phyloP scores from a whole-genome alignment of 2,113 vertebrate genomes.

The Chrysochloris asiatica region DNA sequence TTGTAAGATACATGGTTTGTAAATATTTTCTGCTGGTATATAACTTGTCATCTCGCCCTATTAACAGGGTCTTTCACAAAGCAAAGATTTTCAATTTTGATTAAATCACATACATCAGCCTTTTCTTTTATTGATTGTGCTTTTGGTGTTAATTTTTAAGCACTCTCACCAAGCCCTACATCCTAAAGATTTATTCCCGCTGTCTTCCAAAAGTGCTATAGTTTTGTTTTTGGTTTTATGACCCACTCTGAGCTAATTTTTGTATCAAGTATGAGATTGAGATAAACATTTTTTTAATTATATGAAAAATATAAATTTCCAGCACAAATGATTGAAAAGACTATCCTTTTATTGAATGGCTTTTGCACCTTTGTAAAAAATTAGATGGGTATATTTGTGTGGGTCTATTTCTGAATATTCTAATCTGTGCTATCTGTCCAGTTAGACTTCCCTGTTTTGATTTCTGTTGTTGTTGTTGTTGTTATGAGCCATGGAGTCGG shows the following conservation, averaged over 20 bases:
- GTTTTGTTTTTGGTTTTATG: background rate
- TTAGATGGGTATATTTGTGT: too few relatives aligned
- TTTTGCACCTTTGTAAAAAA: too few relatives aligned
- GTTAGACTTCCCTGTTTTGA: too few relatives aligned
- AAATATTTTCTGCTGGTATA: background rate
- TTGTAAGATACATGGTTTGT: background rate
- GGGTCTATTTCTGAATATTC: too few relatives aligned
- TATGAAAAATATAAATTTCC: too few relatives aligned
- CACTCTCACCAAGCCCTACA: background rate
- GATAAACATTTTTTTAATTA: background rate
- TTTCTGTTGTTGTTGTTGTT: too few relatives aligned
- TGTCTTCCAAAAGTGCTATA: background rate
- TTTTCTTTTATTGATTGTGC: background rate
- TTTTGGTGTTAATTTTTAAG: background rate
- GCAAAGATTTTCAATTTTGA: background rate
- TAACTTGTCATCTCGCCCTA: background rate
- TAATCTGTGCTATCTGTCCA: too few relatives aligned
- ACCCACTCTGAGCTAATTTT: background rate
- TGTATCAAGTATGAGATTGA: background rate
- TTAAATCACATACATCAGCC: background rate
- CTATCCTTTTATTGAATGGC: too few relatives aligned
- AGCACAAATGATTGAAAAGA: too few relatives aligned
- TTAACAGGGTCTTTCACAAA: background rate
- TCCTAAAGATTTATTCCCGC: background rate
- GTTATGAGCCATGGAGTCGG: too few relatives aligned